Evolutionary conservation across 2,888 invertebrate species (phyloP), one percentile per base, ranked within the genome.

Genomic region (Anthophora plumipes): DNA sequence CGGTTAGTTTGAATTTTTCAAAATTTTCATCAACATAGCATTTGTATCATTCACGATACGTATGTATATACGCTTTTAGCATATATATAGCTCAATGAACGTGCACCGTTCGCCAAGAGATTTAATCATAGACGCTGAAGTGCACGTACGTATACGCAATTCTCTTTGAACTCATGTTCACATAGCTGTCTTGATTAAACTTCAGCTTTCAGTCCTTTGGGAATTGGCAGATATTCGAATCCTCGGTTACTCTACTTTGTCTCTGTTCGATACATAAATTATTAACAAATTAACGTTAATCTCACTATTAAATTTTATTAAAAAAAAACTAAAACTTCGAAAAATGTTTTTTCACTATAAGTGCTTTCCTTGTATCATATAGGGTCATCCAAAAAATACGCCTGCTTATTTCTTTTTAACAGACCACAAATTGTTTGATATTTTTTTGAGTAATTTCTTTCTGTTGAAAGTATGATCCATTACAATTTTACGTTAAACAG

Each of bases 161-260:
- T 79, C 80, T 43, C 80, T 79, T 79, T 80, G 80, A 69, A 39
- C 43, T 46, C 25, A 31, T 20, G 66, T 61, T 77, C 77, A n/a
- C 66, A 25, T 37, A 55, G 59, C 9, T 22, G 46, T 55, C n/a
- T 59, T 69, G 68, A 63, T 79, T 74, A 74, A 69, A 61, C 69
- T 25, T 8, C 39, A 46, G 25, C 54, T n/a, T 25, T 57, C 39
- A 9, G 60, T 25, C 60, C 59, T 41, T 37, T 14, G 22, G 43
- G 61, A 69, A 50, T 72, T 48, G 39, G 6, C 52, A 50, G 25
- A 59, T 37, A 64, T 20, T 20, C 20, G 20, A 39, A 52, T 57
- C n/a, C 14, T 50, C 17, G 17, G 25, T 25, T 59, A 20, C 46
- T 60, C 60, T 20, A 39, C 6, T 52, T 52, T 3, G 7, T 4